Conservation (phyloP, 2,888 invertebrate species). For the Noctua fimbriata region DNA sequence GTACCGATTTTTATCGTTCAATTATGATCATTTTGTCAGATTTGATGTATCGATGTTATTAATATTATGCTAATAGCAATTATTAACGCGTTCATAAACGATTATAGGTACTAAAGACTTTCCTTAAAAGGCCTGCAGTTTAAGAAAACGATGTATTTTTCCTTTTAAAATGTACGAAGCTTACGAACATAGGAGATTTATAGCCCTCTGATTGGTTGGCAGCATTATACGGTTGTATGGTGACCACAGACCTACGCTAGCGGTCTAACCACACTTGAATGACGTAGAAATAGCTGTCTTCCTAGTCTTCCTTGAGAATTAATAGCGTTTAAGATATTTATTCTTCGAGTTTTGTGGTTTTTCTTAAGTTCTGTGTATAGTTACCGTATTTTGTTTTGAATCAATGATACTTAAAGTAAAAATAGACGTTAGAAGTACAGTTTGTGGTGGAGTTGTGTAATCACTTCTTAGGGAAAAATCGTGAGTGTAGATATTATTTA, state of each 20-base stretch:
- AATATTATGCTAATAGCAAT: constrained; percentile 46
- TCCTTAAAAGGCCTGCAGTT: constrained; percentile 16
- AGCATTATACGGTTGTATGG: constrained; percentile 21
- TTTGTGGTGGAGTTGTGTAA: neutral
- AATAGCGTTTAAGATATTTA: constrained; percentile 56
- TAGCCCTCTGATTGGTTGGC: constrained; percentile 22
- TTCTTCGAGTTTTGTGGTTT: constrained; percentile 46
- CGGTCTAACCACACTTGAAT: constrained; percentile 29
- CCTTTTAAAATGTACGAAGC: constrained; percentile 11
- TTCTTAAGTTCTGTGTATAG: constrained; percentile 5
- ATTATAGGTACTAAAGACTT: constrained; percentile 18
- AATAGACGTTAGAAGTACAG: neutral
- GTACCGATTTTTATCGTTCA: constrained; percentile 22
- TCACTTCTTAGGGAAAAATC: neutral
- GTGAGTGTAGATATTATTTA: neutral
- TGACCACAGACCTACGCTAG: constrained; percentile 35
- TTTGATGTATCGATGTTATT: constrained; percentile 46
- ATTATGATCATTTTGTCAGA: constrained; percentile 34
- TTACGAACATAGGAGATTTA: constrained; percentile 33
- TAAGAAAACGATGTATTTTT: constrained; percentile 35
- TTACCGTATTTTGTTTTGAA: constrained; percentile 20
- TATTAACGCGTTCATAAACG: constrained; percentile 33
- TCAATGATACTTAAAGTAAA: constrained; percentile 6
- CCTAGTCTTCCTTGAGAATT: constrained; percentile 33
- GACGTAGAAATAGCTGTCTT: constrained; percentile 34